Conservation (phyloP, 1,140 invertebrate genomes). For the Ruditapes philippinarum region DNA sequence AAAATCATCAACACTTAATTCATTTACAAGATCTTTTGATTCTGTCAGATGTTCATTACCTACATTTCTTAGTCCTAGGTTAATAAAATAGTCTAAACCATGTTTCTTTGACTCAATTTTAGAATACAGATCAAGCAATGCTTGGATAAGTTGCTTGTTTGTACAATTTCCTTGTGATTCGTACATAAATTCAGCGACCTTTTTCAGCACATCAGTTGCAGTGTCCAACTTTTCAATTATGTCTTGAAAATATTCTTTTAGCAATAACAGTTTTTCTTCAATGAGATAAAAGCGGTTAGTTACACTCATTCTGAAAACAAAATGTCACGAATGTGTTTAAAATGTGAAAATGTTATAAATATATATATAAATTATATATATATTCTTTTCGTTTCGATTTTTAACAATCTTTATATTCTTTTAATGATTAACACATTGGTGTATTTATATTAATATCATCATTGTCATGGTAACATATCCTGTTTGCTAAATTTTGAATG, state of each 20-base stretch:
- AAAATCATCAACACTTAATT: too few relatives aligned
- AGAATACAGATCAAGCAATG: background rate
- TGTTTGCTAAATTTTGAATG: too few relatives aligned
- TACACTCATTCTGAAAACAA: background rate
- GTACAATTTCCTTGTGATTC: background rate
- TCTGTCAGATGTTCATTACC: background rate
- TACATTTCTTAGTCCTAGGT: background rate
- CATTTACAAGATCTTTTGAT: background rate
- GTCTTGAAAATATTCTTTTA: background rate
- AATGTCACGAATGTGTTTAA: too few relatives aligned
- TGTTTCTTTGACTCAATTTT: background rate
- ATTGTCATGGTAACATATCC: too few relatives aligned
- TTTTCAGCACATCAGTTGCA: background rate
- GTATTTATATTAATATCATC: too few relatives aligned
- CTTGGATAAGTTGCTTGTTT: background rate
- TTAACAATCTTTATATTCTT: too few relatives aligned
- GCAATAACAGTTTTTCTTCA: background rate
- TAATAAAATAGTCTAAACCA: background rate
- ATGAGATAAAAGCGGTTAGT: background rate
- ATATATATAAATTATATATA: too few relatives aligned
- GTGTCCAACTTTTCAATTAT: background rate
- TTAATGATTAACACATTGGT: too few relatives aligned
- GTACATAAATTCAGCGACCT: background rate
- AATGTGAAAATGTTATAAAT: too few relatives aligned
- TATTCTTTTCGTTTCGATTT: too few relatives aligned